These are phyloP conservation scores for Paraplagusia blochii DNA, from an alignment of 2,113 vertebrate genomes.

Conservation along the genomic window DNA sequence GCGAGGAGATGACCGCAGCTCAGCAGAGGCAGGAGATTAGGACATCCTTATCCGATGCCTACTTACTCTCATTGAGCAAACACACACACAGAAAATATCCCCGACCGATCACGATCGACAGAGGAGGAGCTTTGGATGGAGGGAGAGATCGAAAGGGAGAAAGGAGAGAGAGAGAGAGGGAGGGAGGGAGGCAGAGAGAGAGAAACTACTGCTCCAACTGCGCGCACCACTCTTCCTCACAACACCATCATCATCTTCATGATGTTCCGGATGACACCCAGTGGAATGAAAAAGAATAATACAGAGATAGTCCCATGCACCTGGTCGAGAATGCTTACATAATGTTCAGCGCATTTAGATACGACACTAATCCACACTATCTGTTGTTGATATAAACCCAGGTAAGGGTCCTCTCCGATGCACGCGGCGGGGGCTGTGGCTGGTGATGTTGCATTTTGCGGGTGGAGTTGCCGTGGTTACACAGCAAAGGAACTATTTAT, in stretches of 20 bases:
- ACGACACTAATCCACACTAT: constrained; percentile 38
- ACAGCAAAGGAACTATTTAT: constrained; percentile 45
- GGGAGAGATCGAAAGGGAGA: too few species aligned
- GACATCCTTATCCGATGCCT: constrained; percentile 62
- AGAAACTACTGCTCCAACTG: constrained; percentile 45
- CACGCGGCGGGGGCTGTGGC: constrained; percentile 29
- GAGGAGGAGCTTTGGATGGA: constrained; percentile 66
- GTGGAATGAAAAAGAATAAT: constrained; percentile 14
- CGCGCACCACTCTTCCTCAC: constrained; percentile 55
- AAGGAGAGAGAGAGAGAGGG: neutral
- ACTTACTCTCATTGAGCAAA: constrained; percentile 67
- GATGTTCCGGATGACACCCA: constrained; percentile 41
- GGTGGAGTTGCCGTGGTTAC: constrained; percentile 77
- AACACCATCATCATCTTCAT: constrained; percentile 28
- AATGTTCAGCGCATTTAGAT: constrained; percentile 33
- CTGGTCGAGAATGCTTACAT: constrained; percentile 5
- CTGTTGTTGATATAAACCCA: constrained; percentile 42
- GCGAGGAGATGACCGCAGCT: constrained; percentile 43
- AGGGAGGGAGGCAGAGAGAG: neutral
- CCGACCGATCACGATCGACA: constrained; percentile 50
- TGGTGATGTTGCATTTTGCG: constrained; percentile 48
- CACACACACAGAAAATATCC: constrained; percentile 20
- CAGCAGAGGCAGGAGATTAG: constrained; percentile 50
- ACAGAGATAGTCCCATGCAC: neutral
- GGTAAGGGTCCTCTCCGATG: constrained; percentile 39